Percentiles rank a stretch among this genome's conserved stretches.
These are phyloP conservation scores for Hipposideros larvatus DNA, from an alignment of 2,797 vertebrate genomes.

Conservation along the genomic window DNA sequence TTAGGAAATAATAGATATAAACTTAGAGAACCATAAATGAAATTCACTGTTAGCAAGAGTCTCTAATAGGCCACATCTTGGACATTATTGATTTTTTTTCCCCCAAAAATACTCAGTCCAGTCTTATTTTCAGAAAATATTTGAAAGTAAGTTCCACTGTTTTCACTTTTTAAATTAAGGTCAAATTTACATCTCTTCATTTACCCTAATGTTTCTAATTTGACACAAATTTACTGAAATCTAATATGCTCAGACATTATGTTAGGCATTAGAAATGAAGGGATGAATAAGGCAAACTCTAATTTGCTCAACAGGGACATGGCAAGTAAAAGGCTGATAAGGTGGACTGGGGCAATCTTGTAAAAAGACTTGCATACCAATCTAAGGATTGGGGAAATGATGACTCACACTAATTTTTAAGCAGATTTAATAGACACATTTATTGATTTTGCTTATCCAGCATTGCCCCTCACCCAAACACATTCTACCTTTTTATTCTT, in stretches of 20 bases:
- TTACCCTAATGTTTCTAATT: not conserved
- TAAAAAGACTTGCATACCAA: not conserved
- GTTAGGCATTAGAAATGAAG: not conserved
- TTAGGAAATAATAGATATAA: constrained; percentile 21
- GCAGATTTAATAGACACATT: not conserved
- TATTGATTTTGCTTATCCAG: not conserved
- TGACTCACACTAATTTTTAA: not conserved
- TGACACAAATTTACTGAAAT: not conserved
- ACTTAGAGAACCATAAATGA: not conserved
- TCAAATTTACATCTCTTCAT: not conserved
- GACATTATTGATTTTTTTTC: not conserved
- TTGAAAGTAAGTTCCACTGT: not conserved
- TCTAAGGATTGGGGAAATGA: not conserved
- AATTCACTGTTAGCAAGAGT: not conserved
- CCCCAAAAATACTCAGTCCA: not conserved
- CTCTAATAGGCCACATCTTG: not conserved
- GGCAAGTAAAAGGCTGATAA: not conserved
- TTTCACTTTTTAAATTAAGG: not conserved
- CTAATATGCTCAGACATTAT: not conserved
- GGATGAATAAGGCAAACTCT: not conserved
- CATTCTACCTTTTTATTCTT: not conserved
- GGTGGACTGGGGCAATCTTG: not conserved
- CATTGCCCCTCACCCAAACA: too few relatives aligned
- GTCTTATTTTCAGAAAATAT: not conserved
- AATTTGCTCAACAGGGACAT: not conserved